These are phyloP conservation scores for Adineta ricciae DNA, from an alignment of 2,888 invertebrate genomes.

Conservation along the genomic window DNA sequence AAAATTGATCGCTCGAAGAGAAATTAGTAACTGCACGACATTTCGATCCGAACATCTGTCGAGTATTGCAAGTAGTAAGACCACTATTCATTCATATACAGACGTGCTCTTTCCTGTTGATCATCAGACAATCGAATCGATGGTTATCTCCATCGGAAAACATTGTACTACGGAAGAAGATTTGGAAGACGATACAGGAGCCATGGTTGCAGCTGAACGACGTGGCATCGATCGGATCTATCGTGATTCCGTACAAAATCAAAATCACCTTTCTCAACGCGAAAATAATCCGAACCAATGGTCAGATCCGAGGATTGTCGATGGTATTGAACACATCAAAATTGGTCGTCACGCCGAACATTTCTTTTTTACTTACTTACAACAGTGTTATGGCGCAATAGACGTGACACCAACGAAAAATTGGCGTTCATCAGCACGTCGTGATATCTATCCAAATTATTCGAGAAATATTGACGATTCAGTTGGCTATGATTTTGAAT, in stretches of 20 bases:
- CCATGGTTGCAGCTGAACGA: background rate
- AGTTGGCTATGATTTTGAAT: slow-evolving; percentile 22
- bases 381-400: slow-evolving; percentile 14
- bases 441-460: background rate
- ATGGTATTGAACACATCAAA: background rate
- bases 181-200: background rate
- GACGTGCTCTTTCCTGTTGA: background rate
- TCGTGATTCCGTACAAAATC: background rate
- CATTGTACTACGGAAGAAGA: background rate
- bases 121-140: background rate
- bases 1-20: background rate
- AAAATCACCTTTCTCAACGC: background rate
- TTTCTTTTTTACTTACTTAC: slow-evolving; percentile 23
- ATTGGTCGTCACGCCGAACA: slow-evolving; percentile 21
- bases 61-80: background rate
- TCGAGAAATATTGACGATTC: slow-evolving; percentile 5
- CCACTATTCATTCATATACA: background rate
- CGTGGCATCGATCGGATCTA: background rate
- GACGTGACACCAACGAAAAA: slow-evolving; percentile 13
- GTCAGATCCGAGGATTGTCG: background rate
- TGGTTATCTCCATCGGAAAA: background rate
- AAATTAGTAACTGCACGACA: background rate
- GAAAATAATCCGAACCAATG: background rate
- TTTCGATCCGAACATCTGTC: background rate
- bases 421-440: slow-evolving; percentile 24